Percentiles rank a stretch among this genome's conserved stretches.
These are phyloP conservation scores for Rhaphigaster nebulosa DNA, from an alignment of 2,888 invertebrate species.

Conservation along the genomic window DNA sequence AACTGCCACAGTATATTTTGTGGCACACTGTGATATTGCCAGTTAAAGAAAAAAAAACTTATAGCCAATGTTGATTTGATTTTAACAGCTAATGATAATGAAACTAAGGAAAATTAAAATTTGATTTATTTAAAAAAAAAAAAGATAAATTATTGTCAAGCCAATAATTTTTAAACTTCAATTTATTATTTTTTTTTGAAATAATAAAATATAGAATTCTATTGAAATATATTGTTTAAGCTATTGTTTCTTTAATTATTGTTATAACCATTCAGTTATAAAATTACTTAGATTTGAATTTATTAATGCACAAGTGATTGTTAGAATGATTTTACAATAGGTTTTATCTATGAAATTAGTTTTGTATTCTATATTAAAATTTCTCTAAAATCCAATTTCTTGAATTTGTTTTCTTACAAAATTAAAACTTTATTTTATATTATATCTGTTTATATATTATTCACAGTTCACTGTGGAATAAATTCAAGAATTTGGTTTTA, in stretches of 20 bases:
- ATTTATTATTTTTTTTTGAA: neutral
- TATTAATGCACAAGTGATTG: neutral
- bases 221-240: neutral
- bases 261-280: no score
- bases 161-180: neutral
- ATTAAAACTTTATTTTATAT: no score
- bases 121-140: neutral
- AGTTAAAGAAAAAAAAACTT: neutral
- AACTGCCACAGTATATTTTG: constrained; percentile 54
- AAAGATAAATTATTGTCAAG: neutral
- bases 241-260: no score
- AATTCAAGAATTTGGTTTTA: neutral
- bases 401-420: no score
- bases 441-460: no score
- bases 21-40: constrained; percentile 37
- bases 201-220: neutral
- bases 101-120: neutral
- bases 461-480: no score
- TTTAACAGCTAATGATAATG: neutral
- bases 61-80: neutral
- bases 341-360: no score
- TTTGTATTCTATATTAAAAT: neutral
- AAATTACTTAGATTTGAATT: neutral
- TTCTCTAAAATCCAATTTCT: no score
- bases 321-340: no score